A percentile compares a stretch with the other conserved stretches of the same genome.
phyloP scores from a whole-genome alignment of 2,113 vertebrate species.

The Loxodonta africana region DNA sequence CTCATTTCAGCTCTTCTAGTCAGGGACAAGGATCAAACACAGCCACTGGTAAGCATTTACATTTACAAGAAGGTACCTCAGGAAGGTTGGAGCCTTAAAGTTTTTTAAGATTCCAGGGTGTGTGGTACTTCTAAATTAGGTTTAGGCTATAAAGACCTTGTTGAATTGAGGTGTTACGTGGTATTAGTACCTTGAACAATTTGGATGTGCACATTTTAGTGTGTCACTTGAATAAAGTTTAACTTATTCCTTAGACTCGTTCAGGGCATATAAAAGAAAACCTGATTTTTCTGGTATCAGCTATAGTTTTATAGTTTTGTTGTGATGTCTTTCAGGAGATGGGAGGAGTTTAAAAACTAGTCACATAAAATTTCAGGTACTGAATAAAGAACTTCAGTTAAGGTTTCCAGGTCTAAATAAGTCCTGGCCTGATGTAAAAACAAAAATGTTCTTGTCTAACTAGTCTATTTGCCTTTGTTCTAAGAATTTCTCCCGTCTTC shows the following conservation, averaged over 20 bases:
- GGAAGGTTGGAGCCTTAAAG: neutral
- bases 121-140: neutral
- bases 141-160: neutral
- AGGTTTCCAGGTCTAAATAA: neutral
- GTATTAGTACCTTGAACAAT: neutral
- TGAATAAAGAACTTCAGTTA: neutral
- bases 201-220: neutral
- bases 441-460: neutral
- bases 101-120: neutral
- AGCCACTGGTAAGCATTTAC: constrained; percentile 82
- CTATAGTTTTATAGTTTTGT: neutral
- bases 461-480: neutral
- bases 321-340: neutral
- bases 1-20: constrained; percentile 66
- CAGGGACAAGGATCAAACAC: constrained; percentile 62
- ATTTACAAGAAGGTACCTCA: neutral
- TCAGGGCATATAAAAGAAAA: neutral
- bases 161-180: neutral
- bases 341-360: neutral
- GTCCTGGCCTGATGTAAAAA: neutral
- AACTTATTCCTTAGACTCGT: neutral
- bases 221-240: neutral
- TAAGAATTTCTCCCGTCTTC: neutral
- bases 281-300: neutral
- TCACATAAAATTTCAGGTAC: neutral